Evolutionary conservation across 2,888 invertebrate species (phyloP), one percentile per base, ranked within the genome.

Genomic region (Drosophila anomelani): DNA sequence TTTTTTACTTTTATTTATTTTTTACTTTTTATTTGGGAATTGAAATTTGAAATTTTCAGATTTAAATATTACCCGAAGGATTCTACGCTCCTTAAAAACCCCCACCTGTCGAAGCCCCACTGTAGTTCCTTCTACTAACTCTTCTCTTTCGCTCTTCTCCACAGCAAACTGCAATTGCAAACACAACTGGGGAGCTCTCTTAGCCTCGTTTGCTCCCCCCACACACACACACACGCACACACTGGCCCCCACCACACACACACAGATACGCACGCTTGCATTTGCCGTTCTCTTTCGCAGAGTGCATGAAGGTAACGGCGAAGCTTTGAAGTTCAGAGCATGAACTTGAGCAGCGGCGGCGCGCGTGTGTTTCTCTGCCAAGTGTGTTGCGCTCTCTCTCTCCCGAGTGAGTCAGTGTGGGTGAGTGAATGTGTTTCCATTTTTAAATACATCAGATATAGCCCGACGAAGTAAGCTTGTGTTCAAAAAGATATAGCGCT

Each of bases 241-340:
- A 23, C 29, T 29, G 29, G 29, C 54, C 38, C 62, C 26, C 43
- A n/a, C 47, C 23, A 23, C 20, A n/a, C 39, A 43, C 38, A n/a
- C 47, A 47, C 4, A n/a, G 0, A n/a, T 13, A n/a, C 38, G 44
- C 20, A 29, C 44, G 49, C 9, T 13, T 0, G 2, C 49, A 8
- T 34, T 6, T 5, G 10, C 34, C 51, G 29, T 47, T 46, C 41
- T 60, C 20, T 62, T 57, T 13, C 34, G 36, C 51, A 44, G 68
- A 54, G 75, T 81, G 79, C 78, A 69, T 78, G 83, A 84, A 84
- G 85, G 79, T 84, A 85, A 83, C 77, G 70, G 32, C 32, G 32
- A 53, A 86, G 85, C 86, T 85, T 85, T 86, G 86, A 85, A 86
- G 85, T 86, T 86, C 85, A 86, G 85, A 82, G 82, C 83, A 78